Conservation (phyloP, 2,797 vertebrate genomes). For the Perodicticus potto region DNA sequence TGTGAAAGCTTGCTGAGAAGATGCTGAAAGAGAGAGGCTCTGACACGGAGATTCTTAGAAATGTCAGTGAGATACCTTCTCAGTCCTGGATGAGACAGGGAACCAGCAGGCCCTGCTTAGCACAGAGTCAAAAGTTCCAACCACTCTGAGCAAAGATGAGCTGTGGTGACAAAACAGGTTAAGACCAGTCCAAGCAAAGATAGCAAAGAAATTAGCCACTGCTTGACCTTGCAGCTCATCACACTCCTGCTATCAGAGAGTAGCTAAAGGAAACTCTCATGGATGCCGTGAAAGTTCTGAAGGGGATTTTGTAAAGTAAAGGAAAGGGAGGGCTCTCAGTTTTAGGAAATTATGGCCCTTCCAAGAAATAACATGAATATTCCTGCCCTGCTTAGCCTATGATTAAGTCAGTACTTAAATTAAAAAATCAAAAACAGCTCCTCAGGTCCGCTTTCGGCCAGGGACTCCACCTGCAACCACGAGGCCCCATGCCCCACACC, state of each 20-base stretch:
- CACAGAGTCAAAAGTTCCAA: not conserved
- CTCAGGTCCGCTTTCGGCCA: too few species aligned
- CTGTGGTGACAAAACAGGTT: not conserved
- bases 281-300: not conserved
- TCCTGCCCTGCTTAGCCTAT: not conserved
- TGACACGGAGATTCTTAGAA: not conserved
- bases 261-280: not conserved
- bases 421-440: not conserved
- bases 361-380: not conserved
- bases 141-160: not conserved
- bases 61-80: accelerated
- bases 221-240: not conserved
- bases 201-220: not conserved
- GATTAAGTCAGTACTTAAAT: not conserved
- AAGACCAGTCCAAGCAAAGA: not conserved
- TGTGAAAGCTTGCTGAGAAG: not conserved
- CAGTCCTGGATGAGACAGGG: not conserved
- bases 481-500: too few species aligned
- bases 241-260: not conserved
- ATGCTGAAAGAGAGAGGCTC: not conserved
- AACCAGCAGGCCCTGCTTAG: not conserved
- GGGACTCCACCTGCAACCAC: too few species aligned
- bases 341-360: not conserved
- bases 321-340: not conserved
- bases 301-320: not conserved